A percentile compares a stretch with the other conserved stretches of the same genome.
Evolutionary conservation across 2,113 vertebrate species (phyloP).

Genomic region (Paramisgurnus dabryanus): DNA sequence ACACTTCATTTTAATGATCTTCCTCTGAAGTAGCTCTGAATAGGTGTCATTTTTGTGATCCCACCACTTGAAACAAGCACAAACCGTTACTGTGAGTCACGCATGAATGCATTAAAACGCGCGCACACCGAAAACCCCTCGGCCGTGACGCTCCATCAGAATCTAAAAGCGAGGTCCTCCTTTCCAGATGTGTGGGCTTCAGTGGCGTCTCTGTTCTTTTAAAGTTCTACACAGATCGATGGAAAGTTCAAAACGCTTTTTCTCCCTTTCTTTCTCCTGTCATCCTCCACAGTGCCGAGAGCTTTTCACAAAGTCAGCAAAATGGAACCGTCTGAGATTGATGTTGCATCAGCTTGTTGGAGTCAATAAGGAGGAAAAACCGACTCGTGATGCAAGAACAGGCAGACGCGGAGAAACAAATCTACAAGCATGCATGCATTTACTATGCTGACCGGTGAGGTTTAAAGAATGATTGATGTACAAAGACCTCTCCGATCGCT

Average conservation of each 20-base stretch:
- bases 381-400: constrained; percentile 2
- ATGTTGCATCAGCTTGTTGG: constrained; percentile 32
- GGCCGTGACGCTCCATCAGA: constrained; percentile 25
- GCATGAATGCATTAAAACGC: constrained; percentile 20
- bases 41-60: constrained; percentile 22
- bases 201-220: constrained; percentile 43
- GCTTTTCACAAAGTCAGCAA: constrained; percentile 46
- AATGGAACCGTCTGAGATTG: constrained; percentile 29
- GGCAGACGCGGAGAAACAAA: constrained; percentile 13
- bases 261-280: constrained; percentile 31
- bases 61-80: constrained; percentile 18
- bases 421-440: neutral
- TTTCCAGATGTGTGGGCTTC: constrained; percentile 40
- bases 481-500: neutral
- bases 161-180: constrained; percentile 18
- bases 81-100: constrained; percentile 9
- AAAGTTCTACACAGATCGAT: constrained; percentile 47
- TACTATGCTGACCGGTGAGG: neutral
- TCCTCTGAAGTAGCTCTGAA: neutral
- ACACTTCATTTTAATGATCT: neutral
- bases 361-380: constrained; percentile 30
- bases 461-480: neutral
- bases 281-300: constrained; percentile 30
- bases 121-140: constrained; percentile 28
- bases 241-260: constrained; percentile 35